Percentiles rank a stretch among this genome's conserved stretches.
Conservation (phyloP, 1,140 invertebrate genomes). For the Sipha flava region DNA sequence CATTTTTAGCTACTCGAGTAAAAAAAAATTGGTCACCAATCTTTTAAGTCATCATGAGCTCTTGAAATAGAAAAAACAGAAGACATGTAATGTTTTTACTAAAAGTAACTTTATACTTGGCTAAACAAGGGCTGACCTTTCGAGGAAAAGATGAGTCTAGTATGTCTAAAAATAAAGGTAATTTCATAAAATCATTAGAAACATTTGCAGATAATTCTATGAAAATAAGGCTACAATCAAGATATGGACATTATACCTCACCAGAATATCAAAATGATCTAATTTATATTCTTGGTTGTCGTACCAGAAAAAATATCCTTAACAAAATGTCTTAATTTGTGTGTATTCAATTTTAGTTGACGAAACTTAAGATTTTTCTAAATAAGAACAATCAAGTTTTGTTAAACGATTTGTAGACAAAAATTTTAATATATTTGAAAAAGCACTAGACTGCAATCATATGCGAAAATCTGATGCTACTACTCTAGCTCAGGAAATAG, state of each 20-base stretch:
- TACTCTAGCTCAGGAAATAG: not conserved
- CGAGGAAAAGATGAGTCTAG: not conserved
- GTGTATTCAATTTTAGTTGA: not conserved
- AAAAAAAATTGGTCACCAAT: not conserved
- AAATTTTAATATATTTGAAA: not conserved
- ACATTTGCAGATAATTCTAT: not conserved
- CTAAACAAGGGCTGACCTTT: not conserved
- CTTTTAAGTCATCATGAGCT: not conserved
- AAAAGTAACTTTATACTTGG: not conserved
- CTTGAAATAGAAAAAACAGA: not conserved
- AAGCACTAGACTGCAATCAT: not conserved
- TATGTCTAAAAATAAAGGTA: not conserved
- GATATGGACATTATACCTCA: not conserved
- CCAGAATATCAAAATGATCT: slow-evolving; percentile 11
- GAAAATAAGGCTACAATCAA: not conserved
- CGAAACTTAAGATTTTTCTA: not conserved
- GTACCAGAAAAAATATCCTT: not conserved
- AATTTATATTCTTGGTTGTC: not conserved
- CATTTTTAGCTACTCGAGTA: not conserved
- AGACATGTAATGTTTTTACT: not conserved
- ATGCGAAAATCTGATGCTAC: not conserved
- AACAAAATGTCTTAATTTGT: not conserved
- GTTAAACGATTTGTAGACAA: not conserved
- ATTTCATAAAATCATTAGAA: not conserved
- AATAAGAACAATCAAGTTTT: not conserved